phyloP scores from a whole-genome alignment of 2,797 vertebrate genomes.

The Dromococcyx pavoninus region DNA sequence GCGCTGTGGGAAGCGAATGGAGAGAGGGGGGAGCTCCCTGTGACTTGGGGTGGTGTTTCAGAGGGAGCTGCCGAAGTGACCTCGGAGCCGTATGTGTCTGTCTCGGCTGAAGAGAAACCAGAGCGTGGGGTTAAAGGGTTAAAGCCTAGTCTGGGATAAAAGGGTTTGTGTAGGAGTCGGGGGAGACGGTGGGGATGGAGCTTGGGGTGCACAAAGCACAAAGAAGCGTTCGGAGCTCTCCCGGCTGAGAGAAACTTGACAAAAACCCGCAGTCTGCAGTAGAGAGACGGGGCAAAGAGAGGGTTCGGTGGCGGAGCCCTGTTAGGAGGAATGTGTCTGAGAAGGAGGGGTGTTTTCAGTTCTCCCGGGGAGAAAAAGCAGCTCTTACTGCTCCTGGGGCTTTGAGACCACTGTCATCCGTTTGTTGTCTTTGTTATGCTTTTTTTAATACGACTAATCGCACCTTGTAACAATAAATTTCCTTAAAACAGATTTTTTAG shows the following conservation, averaged over 20 bases:
- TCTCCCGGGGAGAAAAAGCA: not conserved
- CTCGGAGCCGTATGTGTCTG: not conserved
- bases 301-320: not conserved
- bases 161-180: not conserved
- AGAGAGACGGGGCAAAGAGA: not conserved
- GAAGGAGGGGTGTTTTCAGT: not conserved
- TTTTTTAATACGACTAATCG: fast-evolving
- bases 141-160: not conserved
- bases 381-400: not conserved
- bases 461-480: not conserved
- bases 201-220: slow-evolving; percentile 20
- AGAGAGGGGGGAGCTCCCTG: not conserved
- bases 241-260: not conserved
- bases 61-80: not conserved
- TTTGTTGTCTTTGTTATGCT: not conserved
- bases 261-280: not conserved
- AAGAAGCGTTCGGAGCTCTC: slow-evolving; percentile 48
- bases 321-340: not conserved
- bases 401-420: not conserved
- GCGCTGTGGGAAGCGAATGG: not conserved
- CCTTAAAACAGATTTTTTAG: not conserved
- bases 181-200: not conserved
- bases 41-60: not conserved
- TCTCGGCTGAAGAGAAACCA: not conserved
- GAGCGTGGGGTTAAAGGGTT: not conserved